Evolutionary conservation across 2,797 vertebrate species (phyloP), one percentile per base, ranked within the genome.

Genomic region (Hoplostethus atlanticus): DNA sequence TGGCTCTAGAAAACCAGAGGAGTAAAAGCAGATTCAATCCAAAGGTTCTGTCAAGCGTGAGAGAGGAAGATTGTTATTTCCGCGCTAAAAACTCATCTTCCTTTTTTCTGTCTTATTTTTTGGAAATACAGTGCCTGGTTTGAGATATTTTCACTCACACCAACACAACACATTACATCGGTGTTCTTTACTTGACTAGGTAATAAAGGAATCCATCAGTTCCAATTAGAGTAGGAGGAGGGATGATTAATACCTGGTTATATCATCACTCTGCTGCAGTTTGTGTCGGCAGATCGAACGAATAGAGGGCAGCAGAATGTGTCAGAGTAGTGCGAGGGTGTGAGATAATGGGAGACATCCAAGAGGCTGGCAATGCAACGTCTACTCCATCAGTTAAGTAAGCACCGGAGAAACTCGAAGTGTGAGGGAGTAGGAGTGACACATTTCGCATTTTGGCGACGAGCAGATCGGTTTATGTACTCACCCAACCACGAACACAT

Each of bases 51-150:
- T 73, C 66, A 21, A 71, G 54, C 17, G 31, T 83, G 56, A 69
- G 46, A 61, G 44, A 21, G 21, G 67, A 77, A 83, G 64, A 77
- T 87, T 81, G 77, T 48, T 76, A 83, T 76, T 87, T 75, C 64
- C 56, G 42, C 16, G 77, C 69, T 64, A 50, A 55, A 68, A 71
- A 82, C 54, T 52, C 55, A 65, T 48, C 17, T 0, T 6, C 42
- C 42, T 48, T 83, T 77, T 69, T 30, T 64, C 60, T 76, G 78
- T 71, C 64, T 77, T 64, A 76, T 80, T 84, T 40, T 59, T 34
- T 6, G 34, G 46, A 34, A 74, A 55, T 53, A 55, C 21, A 0
- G 50, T 40, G 44, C 80, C 51, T 59, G 44, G 30, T 5, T 25
- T 47, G 12, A 58, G 4, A 64, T 44, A 25, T 46, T 34, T 56